A percentile compares a stretch with the other conserved stretches of the same genome.
Conservation (phyloP, 2,888 invertebrate genomes). For the Ectemnius continuus region DNA sequence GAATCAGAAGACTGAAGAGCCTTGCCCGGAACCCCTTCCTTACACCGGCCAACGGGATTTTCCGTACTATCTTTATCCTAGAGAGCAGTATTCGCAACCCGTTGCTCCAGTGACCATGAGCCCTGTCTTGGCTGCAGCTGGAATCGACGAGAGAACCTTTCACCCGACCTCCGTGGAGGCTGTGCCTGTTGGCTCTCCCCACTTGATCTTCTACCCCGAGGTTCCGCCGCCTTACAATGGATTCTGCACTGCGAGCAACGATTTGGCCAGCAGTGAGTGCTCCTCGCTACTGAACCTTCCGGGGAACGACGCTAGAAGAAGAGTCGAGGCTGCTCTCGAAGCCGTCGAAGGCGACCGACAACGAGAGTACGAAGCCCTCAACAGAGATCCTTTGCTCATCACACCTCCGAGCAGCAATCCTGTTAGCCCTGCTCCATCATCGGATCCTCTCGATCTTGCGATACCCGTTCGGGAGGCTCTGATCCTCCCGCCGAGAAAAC, state of each 20-base stretch:
- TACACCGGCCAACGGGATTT: constrained; percentile 67
- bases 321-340: constrained; percentile 83
- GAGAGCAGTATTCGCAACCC: constrained; percentile 59
- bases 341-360: constrained; percentile 79
- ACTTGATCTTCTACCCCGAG: constrained; percentile 67
- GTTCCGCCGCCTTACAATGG: constrained; percentile 62
- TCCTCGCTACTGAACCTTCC: constrained; percentile 71
- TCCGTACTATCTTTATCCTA: constrained; percentile 76
- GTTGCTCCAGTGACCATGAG: constrained; percentile 57
- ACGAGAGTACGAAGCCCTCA: constrained; percentile 59
- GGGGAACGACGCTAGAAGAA: constrained; percentile 81
- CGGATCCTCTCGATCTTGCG: constrained; percentile 80
- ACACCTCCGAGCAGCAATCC: constrained; percentile 83
- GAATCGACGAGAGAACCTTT: constrained; percentile 72
- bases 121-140: constrained; percentile 74
- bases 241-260: constrained; percentile 39
- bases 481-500: constrained; percentile 88
- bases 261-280: constrained; percentile 48
- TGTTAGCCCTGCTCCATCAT: constrained; percentile 80
- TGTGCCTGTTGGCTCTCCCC: constrained; percentile 48
- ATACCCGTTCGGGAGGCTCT: constrained; percentile 80
- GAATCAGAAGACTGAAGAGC: constrained; percentile 70
- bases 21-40: constrained; percentile 24
- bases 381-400: constrained; percentile 73
- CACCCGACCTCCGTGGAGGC: constrained; percentile 49